Evolutionary conservation across 2,797 vertebrate species (phyloP), one percentile per base, ranked within the genome.

Genomic region (Ctenopoma multispine): DNA sequence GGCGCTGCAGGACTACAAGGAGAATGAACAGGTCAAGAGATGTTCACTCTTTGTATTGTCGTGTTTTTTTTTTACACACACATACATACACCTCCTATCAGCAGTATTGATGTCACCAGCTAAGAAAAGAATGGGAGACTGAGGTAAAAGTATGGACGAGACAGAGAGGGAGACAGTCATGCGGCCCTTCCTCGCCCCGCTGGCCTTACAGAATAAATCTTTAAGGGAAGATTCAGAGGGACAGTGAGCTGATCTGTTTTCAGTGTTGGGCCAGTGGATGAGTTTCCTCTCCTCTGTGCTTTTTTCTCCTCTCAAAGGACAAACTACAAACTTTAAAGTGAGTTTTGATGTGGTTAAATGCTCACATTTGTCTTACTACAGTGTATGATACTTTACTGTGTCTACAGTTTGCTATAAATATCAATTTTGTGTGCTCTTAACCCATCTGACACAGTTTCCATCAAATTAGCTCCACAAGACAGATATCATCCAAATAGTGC

Each of bases 1-100:
- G 27, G 97, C 97, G 0, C 93, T 99, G 75, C 95, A 94, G 68
- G 97, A 99, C 82, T 99, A 97, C 86, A 96, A 94, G 85, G 88
- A 95, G 65, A 96, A 95, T 1, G 96, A 99, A 72, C 97, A 99
- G 97, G 98, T 99, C 70, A 86, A 63, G 20, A 40, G 7, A 34
- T 18, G 41, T 44, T 14, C 31, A 29, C 12, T 20, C 6, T 46
- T 12, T 31, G 4, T 18, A 5, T 18, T 6, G 7, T 27, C 4
- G 47, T 77, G 56, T 20, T n/a, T 11, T 46, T 2, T n/a, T n/a
- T 15, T 15, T 4, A 20, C 44, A 38, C 21, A 13, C 27, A 36
- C 12, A 21, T 23, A 4, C 7, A 20, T 7, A 36, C 20, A 17
- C n/a, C 6, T 14, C 8, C 7, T 9, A 20, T 20, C 41, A 29